phyloP scores from a whole-genome alignment of 2,797 vertebrate genomes.

The Phataginus tetradactyla region DNA sequence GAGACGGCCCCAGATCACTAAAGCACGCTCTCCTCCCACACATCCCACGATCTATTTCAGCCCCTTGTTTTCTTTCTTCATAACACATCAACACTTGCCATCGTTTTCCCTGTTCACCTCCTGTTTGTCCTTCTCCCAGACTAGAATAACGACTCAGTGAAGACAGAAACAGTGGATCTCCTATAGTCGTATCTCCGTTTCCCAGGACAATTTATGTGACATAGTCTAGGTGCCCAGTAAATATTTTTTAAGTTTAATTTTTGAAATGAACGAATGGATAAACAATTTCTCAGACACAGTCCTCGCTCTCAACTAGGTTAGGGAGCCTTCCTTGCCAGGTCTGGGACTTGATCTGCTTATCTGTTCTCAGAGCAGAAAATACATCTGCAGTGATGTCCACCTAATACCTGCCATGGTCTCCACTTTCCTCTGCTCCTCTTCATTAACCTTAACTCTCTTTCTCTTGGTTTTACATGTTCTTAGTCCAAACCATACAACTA shows the following conservation, averaged over 20 bases:
- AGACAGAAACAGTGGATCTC: not conserved
- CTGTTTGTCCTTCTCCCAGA: not conserved
- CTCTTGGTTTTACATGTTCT: not conserved
- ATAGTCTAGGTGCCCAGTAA: not conserved
- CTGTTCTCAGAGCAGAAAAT: not conserved
- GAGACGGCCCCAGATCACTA: not conserved
- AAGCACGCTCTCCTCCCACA: not conserved
- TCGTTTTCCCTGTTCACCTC: not conserved
- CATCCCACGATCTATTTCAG: not conserved
- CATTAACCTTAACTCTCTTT: not conserved
- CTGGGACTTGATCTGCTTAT: not conserved
- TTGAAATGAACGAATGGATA: not conserved
- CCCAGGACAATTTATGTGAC: not conserved
- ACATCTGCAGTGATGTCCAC: not conserved
- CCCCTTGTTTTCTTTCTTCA: not conserved
- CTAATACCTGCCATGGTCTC: not conserved
- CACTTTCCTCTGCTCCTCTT: not conserved
- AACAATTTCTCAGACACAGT: not conserved
- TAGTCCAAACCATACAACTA: not conserved
- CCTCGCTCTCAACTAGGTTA: not conserved
- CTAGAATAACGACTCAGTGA: not conserved
- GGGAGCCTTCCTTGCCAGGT: not conserved
- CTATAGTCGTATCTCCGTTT: not conserved
- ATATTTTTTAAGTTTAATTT: not conserved
- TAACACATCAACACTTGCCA: not conserved